phyloP scores from a whole-genome alignment of 2,888 invertebrate genomes.

The Neocrepidodera transversa region DNA sequence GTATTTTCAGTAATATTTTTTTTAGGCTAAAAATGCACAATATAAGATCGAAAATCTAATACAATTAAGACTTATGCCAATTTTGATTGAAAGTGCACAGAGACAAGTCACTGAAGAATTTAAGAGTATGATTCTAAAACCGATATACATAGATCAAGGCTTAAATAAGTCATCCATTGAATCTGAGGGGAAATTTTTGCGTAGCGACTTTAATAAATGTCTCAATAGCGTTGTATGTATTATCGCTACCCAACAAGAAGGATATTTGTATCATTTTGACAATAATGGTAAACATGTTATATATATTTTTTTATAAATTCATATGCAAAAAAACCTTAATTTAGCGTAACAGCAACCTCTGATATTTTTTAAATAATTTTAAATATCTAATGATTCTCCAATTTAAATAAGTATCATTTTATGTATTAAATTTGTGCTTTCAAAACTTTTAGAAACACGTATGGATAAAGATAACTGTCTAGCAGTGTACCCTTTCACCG shows the following conservation, averaged over 20 bases:
- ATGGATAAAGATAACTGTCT: constrained; percentile 62
- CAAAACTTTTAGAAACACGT: constrained; percentile 45
- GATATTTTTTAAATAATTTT: not conserved
- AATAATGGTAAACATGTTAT: constrained; percentile 60
- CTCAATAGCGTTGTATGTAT: constrained; percentile 70
- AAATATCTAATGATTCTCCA: too few relatives aligned
- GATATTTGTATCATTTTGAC: constrained; percentile 75
- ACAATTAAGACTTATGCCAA: constrained; percentile 61
- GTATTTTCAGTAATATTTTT: too few relatives aligned
- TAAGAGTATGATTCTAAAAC: constrained; percentile 62
- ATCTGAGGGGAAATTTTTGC: constrained; percentile 50
- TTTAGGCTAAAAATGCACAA: constrained; percentile 48
- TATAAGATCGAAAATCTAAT: constrained; percentile 61
- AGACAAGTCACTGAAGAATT: constrained; percentile 63
- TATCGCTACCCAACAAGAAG: constrained; percentile 72
- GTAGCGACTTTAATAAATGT: constrained; percentile 64
- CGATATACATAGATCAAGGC: constrained; percentile 58
- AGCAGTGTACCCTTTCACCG: constrained; percentile 75
- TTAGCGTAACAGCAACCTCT: too few relatives aligned
- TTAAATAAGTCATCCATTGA: constrained; percentile 45
- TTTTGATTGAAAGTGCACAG: constrained; percentile 56
- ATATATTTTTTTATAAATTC: too few relatives aligned
- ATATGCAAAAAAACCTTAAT: too few relatives aligned
- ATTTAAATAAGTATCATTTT: not conserved
- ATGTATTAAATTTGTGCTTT: too few relatives aligned